Percentiles rank a stretch among this genome's conserved stretches.
Conservation (phyloP, 2,797 vertebrate species). For the Phoebastria nigripes region DNA sequence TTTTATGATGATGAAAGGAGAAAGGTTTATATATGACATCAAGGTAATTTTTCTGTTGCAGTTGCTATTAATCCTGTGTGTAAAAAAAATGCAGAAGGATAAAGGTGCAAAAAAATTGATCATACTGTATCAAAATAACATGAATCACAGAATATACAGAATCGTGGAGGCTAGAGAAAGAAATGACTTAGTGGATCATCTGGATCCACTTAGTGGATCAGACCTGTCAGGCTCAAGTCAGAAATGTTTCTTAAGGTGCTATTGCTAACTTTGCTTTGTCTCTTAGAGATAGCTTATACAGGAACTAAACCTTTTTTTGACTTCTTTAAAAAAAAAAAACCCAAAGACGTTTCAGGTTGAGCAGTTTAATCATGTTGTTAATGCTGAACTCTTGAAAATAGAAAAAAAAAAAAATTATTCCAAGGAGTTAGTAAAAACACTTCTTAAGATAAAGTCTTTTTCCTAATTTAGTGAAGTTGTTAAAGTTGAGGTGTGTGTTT, state of each 20-base stretch:
- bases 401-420: background rate
- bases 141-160: background rate
- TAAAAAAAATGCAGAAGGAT: background rate
- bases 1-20: conserved; percentile 68
- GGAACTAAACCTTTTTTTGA: background rate
- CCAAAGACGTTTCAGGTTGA: background rate
- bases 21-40: conserved; percentile 70
- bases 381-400: background rate
- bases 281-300: background rate
- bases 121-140: background rate
- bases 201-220: background rate
- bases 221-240: background rate
- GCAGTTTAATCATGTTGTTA: background rate
- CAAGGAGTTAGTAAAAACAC: background rate
- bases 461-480: background rate
- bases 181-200: background rate
- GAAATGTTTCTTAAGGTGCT: background rate
- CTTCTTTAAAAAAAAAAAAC: background rate
- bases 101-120: background rate
- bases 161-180: background rate
- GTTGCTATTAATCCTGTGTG: conserved; percentile 58
- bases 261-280: background rate
- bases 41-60: conserved; percentile 58
- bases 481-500: background rate
- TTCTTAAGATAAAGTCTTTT: background rate